Evolutionary conservation across 2,888 invertebrate genomes (phyloP), one percentile per base, ranked within the genome.

Genomic region (Spicauda simplicius): DNA sequence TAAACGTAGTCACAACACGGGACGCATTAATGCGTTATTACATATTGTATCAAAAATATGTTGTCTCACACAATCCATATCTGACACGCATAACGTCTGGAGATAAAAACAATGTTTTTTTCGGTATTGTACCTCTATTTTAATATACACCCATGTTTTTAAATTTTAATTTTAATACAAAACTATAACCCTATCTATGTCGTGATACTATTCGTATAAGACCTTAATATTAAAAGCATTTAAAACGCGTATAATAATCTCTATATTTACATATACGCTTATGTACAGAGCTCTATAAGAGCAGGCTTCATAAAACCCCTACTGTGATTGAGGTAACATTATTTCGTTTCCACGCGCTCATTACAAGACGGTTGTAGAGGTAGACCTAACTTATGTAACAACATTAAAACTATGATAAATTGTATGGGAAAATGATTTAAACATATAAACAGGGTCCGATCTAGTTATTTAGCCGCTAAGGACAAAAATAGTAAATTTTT

Each of bases 201-300:
- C 16, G 25, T 25, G 25, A 25, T 25, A 2, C 45, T 45, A 14
- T 16, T 16, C 16, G n/a, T 45, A 45, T 2, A 41, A 7, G 41
- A 16, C 11, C 16, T 50, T 10, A 60, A 60, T 25, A 60, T 33
- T n/a, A 60, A 60, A 64, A 64, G 63, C 50, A 64, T 48, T n/a
- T 33, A 33, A 56, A 56, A 50, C 25, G 25, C 33, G 54, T 6
- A n/a, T 50, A 19, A 19, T 18, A 18, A 57, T 57, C 18, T 4
- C 6, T 63, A 63, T 70, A 72, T 69, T 63, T 70, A 72, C 64
- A 66, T 16, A 20, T 58, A 55, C 20, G 59, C 68, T 25, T 69
- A 76, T 82, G 79, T 81, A 83, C 79, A 82, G 60, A 70, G 70
- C 80, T 81, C 82, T 80, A 80, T 76, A 78, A 79, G 80, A 82